These are phyloP conservation scores for Cinclus cinclus DNA, from an alignment of 2,113 vertebrate species.

Conservation along the genomic window DNA sequence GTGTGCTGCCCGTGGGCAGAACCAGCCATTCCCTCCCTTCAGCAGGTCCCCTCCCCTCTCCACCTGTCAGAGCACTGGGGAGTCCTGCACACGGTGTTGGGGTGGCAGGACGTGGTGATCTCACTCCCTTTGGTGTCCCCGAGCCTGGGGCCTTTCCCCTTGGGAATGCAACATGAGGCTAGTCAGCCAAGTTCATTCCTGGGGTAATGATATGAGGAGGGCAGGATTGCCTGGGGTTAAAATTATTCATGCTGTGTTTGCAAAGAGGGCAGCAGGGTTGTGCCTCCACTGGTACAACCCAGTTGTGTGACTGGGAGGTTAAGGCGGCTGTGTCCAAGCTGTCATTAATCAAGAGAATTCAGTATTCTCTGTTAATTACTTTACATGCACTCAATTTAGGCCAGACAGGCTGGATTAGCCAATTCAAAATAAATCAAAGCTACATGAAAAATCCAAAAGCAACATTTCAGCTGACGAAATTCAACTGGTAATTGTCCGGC, in stretches of 20 bases:
- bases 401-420: conserved; percentile 1
- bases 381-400: not conserved
- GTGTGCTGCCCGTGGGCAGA: not conserved
- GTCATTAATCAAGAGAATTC: conserved; percentile 50
- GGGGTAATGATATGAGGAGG: not conserved
- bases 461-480: conserved; percentile 16
- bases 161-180: not conserved
- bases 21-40: not conserved
- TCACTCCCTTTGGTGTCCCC: not conserved
- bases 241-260: not conserved
- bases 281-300: not conserved
- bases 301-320: not conserved
- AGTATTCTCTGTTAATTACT: conserved; percentile 43
- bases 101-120: accelerated
- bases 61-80: not conserved
- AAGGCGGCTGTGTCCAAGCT: not conserved
- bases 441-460: conserved; percentile 39
- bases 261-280: not conserved
- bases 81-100: accelerated
- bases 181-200: not conserved
- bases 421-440: conserved; percentile 63
- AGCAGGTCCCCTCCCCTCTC: not conserved
- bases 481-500: not conserved
- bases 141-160: not conserved
- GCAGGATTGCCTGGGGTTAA: not conserved